Evolutionary conservation across 2,888 invertebrate species (phyloP), one percentile per base, ranked within the genome.

Genomic region (Philopedon plagiatum): DNA sequence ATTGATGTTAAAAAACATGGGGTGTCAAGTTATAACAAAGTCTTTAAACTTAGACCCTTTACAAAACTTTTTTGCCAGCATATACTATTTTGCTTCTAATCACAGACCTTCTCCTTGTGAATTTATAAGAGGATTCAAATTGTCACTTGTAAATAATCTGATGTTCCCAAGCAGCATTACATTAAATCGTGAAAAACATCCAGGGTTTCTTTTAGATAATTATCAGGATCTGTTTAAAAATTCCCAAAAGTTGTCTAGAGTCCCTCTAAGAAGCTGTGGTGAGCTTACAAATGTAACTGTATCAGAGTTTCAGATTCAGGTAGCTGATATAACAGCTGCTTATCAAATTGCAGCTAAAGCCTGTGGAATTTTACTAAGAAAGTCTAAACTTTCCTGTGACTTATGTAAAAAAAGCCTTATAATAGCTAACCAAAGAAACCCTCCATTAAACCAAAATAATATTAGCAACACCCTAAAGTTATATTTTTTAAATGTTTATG

Each of bases 221-320:
- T 49, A 49, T 49, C 49, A 26, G n/a, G 37, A 37, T 37, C 37
- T 37, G n/a, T 37, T 37, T 37, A 37, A 37, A 37, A n/a, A 11
- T 37, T 4, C n/a, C 29, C 11, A 26, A 13, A 26, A 49, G 26
- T 4, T 9, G 1, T 9, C 44, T 9, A 7, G 11, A 8, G 15
- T 11, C 21, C 9, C 7, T 21, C 2, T 11, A 4, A 21, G 11
- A 26, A 26, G 5, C 13, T 49, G 49, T 49, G 49, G 13, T n/a
- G 49, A 26, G 26, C 49, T 49, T 13, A 49, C 13, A 13, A 26
- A 49, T 5, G 7, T 26, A 13, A 13, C 26, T 7, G 2, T 49
- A 49, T 11, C 26, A 1, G 49, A 23, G 9, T 49, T 49, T 49
- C 13, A 49, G 8, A 7, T 13, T 0, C 7, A 49, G 1, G 5